Evolutionary conservation across 2,888 invertebrate genomes (phyloP), one percentile per base, ranked within the genome.

Genomic region (Aproaerema taeniolella): DNA sequence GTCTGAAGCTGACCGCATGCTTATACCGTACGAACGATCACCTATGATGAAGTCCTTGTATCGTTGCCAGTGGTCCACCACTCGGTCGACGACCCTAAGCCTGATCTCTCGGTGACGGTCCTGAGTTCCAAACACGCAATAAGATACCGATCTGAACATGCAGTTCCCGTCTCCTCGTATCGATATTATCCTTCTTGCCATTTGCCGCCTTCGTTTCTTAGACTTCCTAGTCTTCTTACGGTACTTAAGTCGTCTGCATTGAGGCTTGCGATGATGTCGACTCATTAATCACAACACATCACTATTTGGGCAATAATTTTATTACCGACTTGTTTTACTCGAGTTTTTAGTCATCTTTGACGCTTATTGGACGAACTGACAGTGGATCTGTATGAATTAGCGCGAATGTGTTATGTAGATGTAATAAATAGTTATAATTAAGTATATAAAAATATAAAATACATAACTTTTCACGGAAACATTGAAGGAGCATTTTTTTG

Each of bases 41-140:
- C 82, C 81, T 28, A 83, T 74, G 17, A 83, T 78, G 39, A 82
- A 83, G 43, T 83, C 77, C 43, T 75, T 82, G 46, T 82, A 83
- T 29, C 74, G 56, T 30, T 58, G 45, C 83, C 82, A 83, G 47
- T 80, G 67, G 9, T 58, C 53, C 2, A 74, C 70, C 2, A 83
- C 72, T n/a, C 70, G 53, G 0, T 79, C 71, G 1, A 83, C 79
- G 0, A 71, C 80, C 11, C 55, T 49, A 31, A 69, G 37, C 3
- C 83, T 58, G 26, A 83, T 70, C 38, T 82, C 80, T 31, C 78
- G 58, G 41, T 83, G 81, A 1, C 67, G 57, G 1, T 83, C 82
- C 47, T 83, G 82, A 5, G 71, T 73, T 5, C 67, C 73, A 39
- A 66, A 81, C 10, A 83, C 50, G 44, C 79, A 72, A 49, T 70